Percentiles rank a stretch among this genome's conserved stretches.
Evolutionary conservation across 2,113 vertebrate genomes (phyloP).

Genomic region (Sylvietta virens): DNA sequence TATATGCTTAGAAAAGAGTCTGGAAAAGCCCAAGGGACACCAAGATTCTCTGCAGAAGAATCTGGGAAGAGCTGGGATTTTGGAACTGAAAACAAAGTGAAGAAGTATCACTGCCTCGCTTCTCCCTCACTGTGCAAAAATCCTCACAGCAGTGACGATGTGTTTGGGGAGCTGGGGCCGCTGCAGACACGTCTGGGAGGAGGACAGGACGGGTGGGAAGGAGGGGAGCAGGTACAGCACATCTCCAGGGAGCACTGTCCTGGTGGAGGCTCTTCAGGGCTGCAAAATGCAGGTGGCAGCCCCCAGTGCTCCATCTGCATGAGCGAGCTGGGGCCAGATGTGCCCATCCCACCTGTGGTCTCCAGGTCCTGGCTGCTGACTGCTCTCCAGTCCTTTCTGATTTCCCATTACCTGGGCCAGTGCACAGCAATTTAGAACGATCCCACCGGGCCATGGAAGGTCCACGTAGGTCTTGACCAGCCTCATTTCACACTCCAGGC

Average conservation of each 20-base stretch:
- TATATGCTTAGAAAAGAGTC: not conserved
- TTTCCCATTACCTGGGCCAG: not conserved
- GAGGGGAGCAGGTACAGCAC: not conserved
- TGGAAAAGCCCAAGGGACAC: not conserved
- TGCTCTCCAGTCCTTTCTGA: not conserved
- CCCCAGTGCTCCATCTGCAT: rapidly evolving
- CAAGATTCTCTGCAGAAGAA: not conserved
- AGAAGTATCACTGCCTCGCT: not conserved
- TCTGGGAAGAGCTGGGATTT: not conserved
- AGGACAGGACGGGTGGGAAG: not conserved
- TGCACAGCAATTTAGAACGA: not conserved
- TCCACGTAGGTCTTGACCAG: not conserved
- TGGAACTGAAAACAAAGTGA: not conserved
- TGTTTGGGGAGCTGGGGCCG: not conserved
- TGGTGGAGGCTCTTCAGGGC: not conserved
- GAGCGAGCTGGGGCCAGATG: not conserved
- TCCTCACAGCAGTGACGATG: not conserved
- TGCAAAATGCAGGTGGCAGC: not conserved
- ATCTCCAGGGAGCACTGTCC: not conserved
- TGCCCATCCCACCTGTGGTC: rapidly evolving
- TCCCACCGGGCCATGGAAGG: not conserved
- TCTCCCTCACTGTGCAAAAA: not conserved
- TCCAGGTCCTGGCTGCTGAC: not conserved
- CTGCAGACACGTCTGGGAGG: not conserved
- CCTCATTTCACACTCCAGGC: not conserved